phyloP scores from a whole-genome alignment of 2,797 vertebrate species.

The Spondyliosoma cantharus region DNA sequence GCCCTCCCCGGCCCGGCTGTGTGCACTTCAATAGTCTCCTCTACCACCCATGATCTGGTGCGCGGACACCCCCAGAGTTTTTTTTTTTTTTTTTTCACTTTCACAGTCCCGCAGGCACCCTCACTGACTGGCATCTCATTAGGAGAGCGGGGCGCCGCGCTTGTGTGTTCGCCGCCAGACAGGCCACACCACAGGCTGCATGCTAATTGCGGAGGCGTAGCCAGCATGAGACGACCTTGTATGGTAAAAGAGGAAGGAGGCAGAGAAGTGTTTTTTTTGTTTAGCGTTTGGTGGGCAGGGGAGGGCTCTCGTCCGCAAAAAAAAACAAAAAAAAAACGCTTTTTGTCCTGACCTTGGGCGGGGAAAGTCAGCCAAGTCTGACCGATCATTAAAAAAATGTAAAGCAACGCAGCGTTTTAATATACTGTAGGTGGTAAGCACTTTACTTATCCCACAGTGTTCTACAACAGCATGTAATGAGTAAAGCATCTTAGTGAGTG shows the following conservation, averaged over 20 bases:
- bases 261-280: constrained; percentile 60
- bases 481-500: constrained; percentile 52
- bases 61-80: constrained; percentile 53
- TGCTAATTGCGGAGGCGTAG: constrained; percentile 82
- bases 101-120: constrained; percentile 61
- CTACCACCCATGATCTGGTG: constrained; percentile 61
- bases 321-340: too few relatives aligned
- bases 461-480: constrained; percentile 62
- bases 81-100: constrained; percentile 42
- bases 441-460: constrained; percentile 39
- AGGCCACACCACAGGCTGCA: constrained; percentile 80
- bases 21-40: constrained; percentile 60
- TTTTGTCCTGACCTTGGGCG: constrained; percentile 74
- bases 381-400: constrained; percentile 63
- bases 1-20: constrained; percentile 29
- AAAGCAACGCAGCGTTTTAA: constrained; percentile 42
- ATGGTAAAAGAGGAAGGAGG: constrained; percentile 57
- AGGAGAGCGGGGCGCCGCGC: constrained; percentile 66
- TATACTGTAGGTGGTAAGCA: constrained; percentile 24
- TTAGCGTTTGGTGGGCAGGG: constrained; percentile 62
- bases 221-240: constrained; percentile 79
- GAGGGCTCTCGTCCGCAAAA: constrained; percentile 49
- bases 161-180: constrained; percentile 74
- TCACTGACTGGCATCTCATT: constrained; percentile 82
- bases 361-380: constrained; percentile 68